Evolutionary conservation across 2,888 invertebrate genomes (phyloP).

Genomic region (Ormyrus labotus): DNA sequence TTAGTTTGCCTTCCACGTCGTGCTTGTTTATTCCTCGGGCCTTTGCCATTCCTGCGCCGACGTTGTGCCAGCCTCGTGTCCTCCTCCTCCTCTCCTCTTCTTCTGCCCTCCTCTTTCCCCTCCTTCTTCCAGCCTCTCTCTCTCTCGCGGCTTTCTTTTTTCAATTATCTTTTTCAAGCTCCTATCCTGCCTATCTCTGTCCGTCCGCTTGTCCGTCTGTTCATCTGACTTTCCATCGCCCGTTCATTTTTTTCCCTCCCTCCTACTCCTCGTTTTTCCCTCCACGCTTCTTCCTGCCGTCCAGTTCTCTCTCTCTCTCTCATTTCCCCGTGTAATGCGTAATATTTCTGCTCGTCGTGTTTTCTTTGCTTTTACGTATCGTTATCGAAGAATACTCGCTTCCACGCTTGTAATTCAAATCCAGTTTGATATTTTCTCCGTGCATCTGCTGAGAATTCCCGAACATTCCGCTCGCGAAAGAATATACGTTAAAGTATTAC

Average conservation of each 20-base stretch:
- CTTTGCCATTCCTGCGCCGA: slow-evolving; percentile 24
- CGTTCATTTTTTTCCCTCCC: slow-evolving; percentile 18
- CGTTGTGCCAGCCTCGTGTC: slow-evolving; percentile 31
- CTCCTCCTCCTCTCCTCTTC: background rate
- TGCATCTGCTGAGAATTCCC: background rate
- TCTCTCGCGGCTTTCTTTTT: slow-evolving; percentile 6
- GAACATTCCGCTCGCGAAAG: too few species aligned
- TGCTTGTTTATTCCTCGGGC: slow-evolving; percentile 43
- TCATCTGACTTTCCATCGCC: slow-evolving; percentile 28
- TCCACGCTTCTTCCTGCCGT: slow-evolving; percentile 22
- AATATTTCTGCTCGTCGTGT: background rate
- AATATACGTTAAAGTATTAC: background rate
- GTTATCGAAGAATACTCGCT: background rate
- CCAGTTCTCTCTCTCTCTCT: slow-evolving; percentile 49
- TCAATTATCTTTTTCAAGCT: slow-evolving; percentile 29
- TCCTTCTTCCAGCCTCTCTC: slow-evolving; percentile 21
- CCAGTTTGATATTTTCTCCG: background rate
- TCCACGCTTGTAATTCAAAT: too few species aligned
- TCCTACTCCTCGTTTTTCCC: background rate
- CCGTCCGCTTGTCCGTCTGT: slow-evolving; percentile 37
- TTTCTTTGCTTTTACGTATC: background rate
- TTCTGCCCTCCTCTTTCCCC: background rate
- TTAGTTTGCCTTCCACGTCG: slow-evolving; percentile 45
- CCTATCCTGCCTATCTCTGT: slow-evolving; percentile 53
- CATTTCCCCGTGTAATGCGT: slow-evolving; percentile 38